These are phyloP conservation scores for Argyresthia albistria DNA, from an alignment of 2,888 invertebrate species.

Conservation along the genomic window DNA sequence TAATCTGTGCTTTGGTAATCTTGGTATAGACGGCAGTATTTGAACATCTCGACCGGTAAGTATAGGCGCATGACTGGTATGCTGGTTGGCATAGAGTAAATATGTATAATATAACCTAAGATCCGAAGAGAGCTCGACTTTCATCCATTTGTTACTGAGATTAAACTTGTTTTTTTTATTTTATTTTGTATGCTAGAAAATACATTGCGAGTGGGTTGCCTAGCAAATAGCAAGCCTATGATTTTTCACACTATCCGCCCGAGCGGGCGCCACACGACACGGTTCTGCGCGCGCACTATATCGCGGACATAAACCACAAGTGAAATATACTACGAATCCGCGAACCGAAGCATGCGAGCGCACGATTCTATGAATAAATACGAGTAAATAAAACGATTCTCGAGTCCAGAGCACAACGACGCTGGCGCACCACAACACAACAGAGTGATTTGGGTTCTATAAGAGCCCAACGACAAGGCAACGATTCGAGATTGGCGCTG, in stretches of 20 bases:
- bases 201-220: too few species aligned
- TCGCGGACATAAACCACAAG: slow-evolving; percentile 47
- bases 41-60: too few species aligned
- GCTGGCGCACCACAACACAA: slow-evolving; percentile 55
- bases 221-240: too few species aligned
- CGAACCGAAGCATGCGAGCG: slow-evolving; percentile 51
- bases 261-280: slow-evolving; percentile 71
- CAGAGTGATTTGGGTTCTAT: slow-evolving; percentile 56
- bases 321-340: slow-evolving; percentile 52
- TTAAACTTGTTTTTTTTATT: too few species aligned
- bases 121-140: too few species aligned
- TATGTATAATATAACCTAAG: too few species aligned
- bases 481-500: slow-evolving; percentile 59
- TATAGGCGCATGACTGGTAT: too few species aligned
- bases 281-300: slow-evolving; percentile 54
- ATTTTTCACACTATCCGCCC: slow-evolving; percentile 69
- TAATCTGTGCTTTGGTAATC: too few species aligned
- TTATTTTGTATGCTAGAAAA: too few species aligned
- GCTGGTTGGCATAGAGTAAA: too few species aligned
- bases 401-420: slow-evolving; percentile 55
- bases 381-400: slow-evolving; percentile 68
- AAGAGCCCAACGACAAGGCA: slow-evolving; percentile 47
- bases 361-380: slow-evolving; percentile 66
- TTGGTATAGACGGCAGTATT: too few species aligned
- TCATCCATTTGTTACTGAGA: too few species aligned